Conservation (phyloP, 1,140 invertebrate genomes). For the Nomia melanderi region DNA sequence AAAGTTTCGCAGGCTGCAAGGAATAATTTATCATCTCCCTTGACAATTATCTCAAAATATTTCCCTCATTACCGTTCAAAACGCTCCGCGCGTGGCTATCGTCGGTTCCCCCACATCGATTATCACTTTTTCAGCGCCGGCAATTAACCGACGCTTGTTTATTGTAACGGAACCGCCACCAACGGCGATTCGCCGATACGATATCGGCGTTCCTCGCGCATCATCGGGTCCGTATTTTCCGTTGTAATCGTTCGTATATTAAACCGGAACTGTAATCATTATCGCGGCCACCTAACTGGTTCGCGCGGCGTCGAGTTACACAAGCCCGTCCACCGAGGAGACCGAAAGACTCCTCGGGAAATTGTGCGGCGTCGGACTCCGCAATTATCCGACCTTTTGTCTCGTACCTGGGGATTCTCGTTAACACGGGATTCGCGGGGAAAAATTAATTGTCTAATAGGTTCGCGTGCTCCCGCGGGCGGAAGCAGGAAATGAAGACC, state of each 20-base stretch:
- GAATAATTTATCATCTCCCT: too few relatives aligned
- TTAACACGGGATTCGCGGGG: not conserved
- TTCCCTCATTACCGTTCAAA: too few relatives aligned
- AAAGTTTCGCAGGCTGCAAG: too few relatives aligned
- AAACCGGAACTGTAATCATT: slow-evolving; percentile 11
- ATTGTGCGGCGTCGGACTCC: not conserved
- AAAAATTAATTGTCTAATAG: not conserved
- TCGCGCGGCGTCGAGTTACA: not conserved
- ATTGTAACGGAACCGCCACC: not conserved
- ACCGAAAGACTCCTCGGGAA: not conserved
- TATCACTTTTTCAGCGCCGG: too few relatives aligned
- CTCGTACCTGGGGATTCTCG: not conserved
- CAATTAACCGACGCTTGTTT: not conserved
- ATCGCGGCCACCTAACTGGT: not conserved
- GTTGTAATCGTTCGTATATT: slow-evolving; percentile 2
- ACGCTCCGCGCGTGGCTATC: too few relatives aligned
- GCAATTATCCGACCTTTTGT: slow-evolving; percentile 2
- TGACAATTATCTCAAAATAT: too few relatives aligned
- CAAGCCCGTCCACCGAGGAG: not conserved
- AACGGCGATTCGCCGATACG: not conserved
- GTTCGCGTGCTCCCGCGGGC: not conserved
- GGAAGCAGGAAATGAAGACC: not conserved
- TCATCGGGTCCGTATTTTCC: not conserved
- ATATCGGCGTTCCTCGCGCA: not conserved
- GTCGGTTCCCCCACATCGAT: too few relatives aligned